A percentile compares a stretch with the other conserved stretches of the same genome.
These are phyloP conservation scores for Siderastrea radians DNA, from an alignment of 92 coral and sea anemone species.

Conservation along the genomic window DNA sequence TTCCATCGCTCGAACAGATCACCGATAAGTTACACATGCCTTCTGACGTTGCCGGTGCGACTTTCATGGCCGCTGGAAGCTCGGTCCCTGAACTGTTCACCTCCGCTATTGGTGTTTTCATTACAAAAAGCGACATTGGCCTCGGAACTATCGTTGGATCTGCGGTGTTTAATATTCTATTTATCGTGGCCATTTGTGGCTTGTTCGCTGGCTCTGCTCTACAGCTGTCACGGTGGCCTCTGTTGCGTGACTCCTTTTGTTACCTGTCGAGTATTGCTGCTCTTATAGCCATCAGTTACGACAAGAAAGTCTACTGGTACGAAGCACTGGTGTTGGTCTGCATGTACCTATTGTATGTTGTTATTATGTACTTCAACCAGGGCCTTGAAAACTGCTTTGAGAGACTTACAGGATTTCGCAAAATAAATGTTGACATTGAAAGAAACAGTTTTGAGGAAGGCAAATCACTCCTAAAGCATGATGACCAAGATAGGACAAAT, in stretches of 20 bases:
- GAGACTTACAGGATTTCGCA: slow-evolving; percentile 1
- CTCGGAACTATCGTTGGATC: slow-evolving; percentile 89
- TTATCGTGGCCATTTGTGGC: slow-evolving; percentile 83
- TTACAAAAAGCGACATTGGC: slow-evolving; percentile 86
- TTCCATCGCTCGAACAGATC: slow-evolving; percentile 75
- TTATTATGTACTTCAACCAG: slow-evolving; percentile 80
- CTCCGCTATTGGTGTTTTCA: slow-evolving; percentile 85
- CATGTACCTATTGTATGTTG: slow-evolving; percentile 81
- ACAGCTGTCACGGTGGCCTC: slow-evolving; percentile 80
- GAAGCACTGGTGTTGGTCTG: slow-evolving; percentile 78
- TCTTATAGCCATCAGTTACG: slow-evolving; percentile 68
- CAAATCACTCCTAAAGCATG: slow-evolving; percentile 24
- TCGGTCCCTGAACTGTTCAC: slow-evolving; percentile 89
- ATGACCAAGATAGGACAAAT: slow-evolving; percentile 17
- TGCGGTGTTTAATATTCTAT: slow-evolving; percentile 86
- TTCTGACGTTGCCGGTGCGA: slow-evolving; percentile 87
- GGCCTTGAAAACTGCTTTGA: slow-evolving; percentile 54
- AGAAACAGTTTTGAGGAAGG: slow-evolving; percentile 26
- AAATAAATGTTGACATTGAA: slow-evolving; percentile 12
- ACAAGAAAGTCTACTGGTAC: slow-evolving; percentile 80
- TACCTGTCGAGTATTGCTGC: slow-evolving; percentile 81
- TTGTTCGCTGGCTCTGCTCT: slow-evolving; percentile 77
- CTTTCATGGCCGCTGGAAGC: slow-evolving; percentile 93
- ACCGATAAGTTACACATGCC: slow-evolving; percentile 71
- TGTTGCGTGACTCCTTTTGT: slow-evolving; percentile 75